Evolutionary conservation across 1,140 invertebrate genomes (phyloP).

Genomic region (Zaprionus davidi): DNA sequence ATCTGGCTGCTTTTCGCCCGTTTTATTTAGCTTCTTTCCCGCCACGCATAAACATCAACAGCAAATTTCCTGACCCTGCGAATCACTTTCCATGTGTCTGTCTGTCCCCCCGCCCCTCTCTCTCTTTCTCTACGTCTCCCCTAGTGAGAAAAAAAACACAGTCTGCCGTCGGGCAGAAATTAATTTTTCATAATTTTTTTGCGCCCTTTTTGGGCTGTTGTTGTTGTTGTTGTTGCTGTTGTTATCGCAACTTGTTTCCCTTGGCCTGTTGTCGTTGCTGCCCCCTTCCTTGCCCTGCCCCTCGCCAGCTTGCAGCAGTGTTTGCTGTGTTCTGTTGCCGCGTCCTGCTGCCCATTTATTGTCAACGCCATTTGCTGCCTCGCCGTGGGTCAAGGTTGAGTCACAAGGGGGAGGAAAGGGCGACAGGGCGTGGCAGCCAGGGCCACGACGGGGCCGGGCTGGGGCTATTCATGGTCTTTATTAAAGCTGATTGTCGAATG

Average conservation of each 20-base stretch:
- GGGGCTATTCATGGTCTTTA: constrained; percentile 60
- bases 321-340: constrained; percentile 43
- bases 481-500: constrained; percentile 82
- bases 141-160: constrained; percentile 40
- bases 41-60: constrained; percentile 37
- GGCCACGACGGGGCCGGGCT: background rate
- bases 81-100: constrained; percentile 73
- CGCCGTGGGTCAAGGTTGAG: constrained; percentile 68
- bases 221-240: constrained; percentile 52
- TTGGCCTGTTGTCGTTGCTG: constrained; percentile 5
- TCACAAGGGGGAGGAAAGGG: constrained; percentile 3
- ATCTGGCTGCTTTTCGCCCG: constrained; percentile 42
- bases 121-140: background rate
- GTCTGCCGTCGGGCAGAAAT: constrained; percentile 79
- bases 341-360: constrained; percentile 48
- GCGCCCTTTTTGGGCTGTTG: constrained; percentile 53
- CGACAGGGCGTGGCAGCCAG: constrained; percentile 6
- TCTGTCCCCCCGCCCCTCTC: constrained; percentile 29
- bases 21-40: constrained; percentile 23
- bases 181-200: constrained; percentile 83
- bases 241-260: constrained; percentile 76
- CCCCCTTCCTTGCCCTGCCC: constrained; percentile 16
- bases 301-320: constrained; percentile 35
- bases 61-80: constrained; percentile 56
- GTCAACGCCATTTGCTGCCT: constrained; percentile 35